These are phyloP conservation scores for Limosa lapponica DNA, from an alignment of 2,797 vertebrate species.

Conservation along the genomic window DNA sequence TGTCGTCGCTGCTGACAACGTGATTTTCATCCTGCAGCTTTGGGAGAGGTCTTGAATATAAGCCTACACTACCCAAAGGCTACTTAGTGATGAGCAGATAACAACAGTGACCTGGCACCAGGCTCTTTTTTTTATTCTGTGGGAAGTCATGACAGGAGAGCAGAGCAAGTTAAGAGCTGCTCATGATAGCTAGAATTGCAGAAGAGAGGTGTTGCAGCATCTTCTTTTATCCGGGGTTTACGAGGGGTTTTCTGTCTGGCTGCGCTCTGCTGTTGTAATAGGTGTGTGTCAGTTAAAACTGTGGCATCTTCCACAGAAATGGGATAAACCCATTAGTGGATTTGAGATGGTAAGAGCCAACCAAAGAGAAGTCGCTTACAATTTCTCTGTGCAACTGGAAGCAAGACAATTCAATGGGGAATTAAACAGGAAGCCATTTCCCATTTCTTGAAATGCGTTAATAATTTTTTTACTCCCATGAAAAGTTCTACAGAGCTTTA, in stretches of 20 bases:
- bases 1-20: not conserved
- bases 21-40: not conserved
- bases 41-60: not conserved
- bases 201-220: not conserved
- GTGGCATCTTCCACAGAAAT: not conserved
- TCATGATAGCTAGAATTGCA: not conserved
- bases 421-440: not conserved
- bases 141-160: not conserved
- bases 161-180: not conserved
- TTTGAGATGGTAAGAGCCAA: not conserved
- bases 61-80: not conserved
- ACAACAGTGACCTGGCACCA: not conserved
- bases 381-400: not conserved
- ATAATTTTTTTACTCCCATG: not conserved
- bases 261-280: not conserved
- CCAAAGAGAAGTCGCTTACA: not conserved
- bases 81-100: not conserved
- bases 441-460: not conserved
- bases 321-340: not conserved
- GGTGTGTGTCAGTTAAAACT: not conserved
- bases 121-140: not conserved
- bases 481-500: not conserved
- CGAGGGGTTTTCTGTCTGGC: not conserved
- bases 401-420: not conserved
- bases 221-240: not conserved